phyloP scores from a whole-genome alignment of 2,888 invertebrate species.

The Megaustenia siamemsis region DNA sequence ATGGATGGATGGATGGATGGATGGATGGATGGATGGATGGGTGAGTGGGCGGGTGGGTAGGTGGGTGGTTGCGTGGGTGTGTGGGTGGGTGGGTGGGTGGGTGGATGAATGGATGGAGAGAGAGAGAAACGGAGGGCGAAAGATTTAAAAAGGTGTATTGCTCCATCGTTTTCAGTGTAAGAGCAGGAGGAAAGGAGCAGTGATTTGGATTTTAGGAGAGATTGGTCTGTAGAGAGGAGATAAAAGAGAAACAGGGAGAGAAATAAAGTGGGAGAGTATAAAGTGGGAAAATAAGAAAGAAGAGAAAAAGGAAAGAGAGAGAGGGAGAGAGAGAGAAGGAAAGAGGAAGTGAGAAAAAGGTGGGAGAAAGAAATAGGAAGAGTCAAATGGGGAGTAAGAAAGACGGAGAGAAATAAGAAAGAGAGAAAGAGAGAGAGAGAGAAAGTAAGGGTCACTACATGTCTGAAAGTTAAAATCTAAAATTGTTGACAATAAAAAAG shows the following conservation, averaged over 20 bases:
- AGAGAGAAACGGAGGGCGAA: too few relatives aligned
- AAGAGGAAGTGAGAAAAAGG: constrained; percentile 35
- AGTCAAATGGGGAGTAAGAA: neutral
- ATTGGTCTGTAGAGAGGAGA: neutral
- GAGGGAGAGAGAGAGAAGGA: constrained; percentile 48
- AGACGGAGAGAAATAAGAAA: too few relatives aligned
- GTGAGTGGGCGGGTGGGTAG: neutral
- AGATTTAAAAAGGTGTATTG: too few relatives aligned
- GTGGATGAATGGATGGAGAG: neutral
- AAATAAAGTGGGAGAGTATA: constrained; percentile 21
- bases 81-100: constrained; percentile 14
- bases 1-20: neutral
- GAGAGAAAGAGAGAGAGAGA: too few relatives aligned
- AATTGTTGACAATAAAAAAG: too few relatives aligned
- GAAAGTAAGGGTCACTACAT: neutral
- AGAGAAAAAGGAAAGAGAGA: constrained; percentile 34
- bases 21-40: neutral
- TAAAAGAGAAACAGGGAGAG: constrained; percentile 30
- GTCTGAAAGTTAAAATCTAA: too few relatives aligned
- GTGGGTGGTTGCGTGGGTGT: constrained; percentile 9
- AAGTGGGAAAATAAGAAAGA: too few relatives aligned
- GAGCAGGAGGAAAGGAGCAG: neutral
- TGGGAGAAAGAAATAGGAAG: neutral
- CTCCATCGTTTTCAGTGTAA: too few relatives aligned
- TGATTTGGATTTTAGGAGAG: too few relatives aligned